These are phyloP conservation scores for Metellina segmentata DNA, from an alignment of 2,888 invertebrate species.

Conservation along the genomic window DNA sequence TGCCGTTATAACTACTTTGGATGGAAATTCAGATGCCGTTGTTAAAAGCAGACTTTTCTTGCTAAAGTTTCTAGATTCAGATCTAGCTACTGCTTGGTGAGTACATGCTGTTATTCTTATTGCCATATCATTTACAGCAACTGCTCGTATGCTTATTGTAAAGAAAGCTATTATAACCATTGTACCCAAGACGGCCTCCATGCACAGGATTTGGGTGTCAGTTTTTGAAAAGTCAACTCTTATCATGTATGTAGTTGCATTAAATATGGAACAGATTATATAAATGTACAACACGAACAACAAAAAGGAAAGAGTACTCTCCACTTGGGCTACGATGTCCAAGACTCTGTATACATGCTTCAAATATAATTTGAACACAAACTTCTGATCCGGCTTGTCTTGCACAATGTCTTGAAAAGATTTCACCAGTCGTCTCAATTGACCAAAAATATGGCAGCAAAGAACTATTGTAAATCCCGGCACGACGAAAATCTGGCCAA, in stretches of 20 bases:
- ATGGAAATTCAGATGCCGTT: constrained; percentile 39
- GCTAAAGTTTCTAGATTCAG: background rate
- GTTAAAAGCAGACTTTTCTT: constrained; percentile 35
- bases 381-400: constrained; percentile 15
- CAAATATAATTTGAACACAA: background rate
- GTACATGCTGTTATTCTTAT: constrained; percentile 29
- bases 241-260: constrained; percentile 36
- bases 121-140: constrained; percentile 44
- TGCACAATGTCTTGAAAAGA: constrained; percentile 5
- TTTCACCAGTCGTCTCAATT: constrained; percentile 31
- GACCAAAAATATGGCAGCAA: constrained; percentile 56
- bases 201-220: background rate
- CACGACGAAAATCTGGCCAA: constrained; percentile 40
- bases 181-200: background rate
- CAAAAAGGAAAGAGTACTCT: constrained; percentile 42
- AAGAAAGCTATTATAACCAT: constrained; percentile 40
- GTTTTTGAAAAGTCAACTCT: constrained; percentile 4
- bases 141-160: constrained; percentile 29
- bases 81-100: constrained; percentile 1
- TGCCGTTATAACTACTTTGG: constrained; percentile 28
- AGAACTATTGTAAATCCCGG: constrained; percentile 56
- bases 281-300: constrained; percentile 46
- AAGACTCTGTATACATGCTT: constrained; percentile 26
- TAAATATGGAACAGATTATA: constrained; percentile 59
- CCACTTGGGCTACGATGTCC: background rate